phyloP scores from a whole-genome alignment of 2,797 vertebrate genomes.

The Pristis pectinata region DNA sequence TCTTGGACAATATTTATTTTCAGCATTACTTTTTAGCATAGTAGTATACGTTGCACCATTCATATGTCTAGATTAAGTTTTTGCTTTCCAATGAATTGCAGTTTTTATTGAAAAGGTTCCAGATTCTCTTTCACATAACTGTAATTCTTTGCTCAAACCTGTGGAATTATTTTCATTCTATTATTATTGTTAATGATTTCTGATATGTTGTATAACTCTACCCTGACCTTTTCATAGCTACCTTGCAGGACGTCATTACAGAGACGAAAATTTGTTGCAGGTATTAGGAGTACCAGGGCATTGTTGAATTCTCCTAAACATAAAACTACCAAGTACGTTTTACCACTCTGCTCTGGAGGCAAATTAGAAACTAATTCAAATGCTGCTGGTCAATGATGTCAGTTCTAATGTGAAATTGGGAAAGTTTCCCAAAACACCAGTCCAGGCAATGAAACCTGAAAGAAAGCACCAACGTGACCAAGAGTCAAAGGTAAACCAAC shows the following conservation, averaged over 20 bases:
- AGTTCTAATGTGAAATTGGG: background rate
- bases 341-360: background rate
- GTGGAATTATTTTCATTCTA: background rate
- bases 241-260: background rate
- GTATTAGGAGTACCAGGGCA: background rate
- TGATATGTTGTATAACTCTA: background rate
- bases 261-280: background rate
- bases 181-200: background rate
- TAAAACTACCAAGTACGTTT: background rate
- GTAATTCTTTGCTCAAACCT: background rate
- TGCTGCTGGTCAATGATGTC: background rate
- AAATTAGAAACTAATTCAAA: background rate
- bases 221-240: background rate
- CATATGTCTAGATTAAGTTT: background rate
- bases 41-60: background rate
- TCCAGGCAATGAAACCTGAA: background rate
- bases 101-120: background rate
- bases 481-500: background rate
- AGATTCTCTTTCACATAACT: conserved; percentile 15
- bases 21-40: background rate
- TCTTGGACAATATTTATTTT: background rate
- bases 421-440: background rate
- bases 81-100: background rate
- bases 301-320: background rate
- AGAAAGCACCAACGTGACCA: background rate